These are phyloP conservation scores for Pygoscelis adeliae DNA, from an alignment of 2,113 vertebrate species.

Conservation along the genomic window DNA sequence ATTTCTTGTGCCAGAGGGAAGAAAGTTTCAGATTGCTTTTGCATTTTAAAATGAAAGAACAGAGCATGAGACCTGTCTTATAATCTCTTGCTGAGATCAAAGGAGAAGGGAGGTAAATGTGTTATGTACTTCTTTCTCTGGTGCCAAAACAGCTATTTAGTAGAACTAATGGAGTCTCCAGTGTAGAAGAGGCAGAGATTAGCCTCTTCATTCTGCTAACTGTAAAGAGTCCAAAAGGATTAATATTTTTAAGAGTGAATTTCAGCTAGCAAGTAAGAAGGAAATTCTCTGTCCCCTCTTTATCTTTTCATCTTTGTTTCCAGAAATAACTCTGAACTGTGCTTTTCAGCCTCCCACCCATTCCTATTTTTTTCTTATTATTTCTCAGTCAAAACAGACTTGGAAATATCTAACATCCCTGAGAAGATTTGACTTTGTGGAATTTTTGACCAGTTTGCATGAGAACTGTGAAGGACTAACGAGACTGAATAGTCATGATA, in stretches of 20 bases:
- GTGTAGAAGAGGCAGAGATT: conserved; percentile 28
- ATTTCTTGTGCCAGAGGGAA: conserved; percentile 43
- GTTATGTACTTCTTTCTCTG: conserved; percentile 20
- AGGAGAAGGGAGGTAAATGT: conserved; percentile 49
- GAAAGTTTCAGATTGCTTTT: conserved; percentile 43
- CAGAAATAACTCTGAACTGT: conserved; percentile 14
- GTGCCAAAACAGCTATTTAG: conserved; percentile 36
- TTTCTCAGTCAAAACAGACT: background rate
- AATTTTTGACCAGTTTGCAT: background rate
- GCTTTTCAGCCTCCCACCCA: background rate
- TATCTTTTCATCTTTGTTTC: conserved; percentile 27
- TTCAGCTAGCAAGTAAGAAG: background rate
- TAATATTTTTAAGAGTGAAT: conserved; percentile 40
- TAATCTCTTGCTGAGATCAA: conserved; percentile 63
- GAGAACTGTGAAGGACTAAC: background rate
- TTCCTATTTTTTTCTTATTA: background rate
- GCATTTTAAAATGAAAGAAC: conserved; percentile 55
- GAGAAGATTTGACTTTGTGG: background rate
- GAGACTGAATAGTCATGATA: background rate
- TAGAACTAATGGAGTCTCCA: conserved; percentile 57
- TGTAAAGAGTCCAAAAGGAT: conserved; percentile 37
- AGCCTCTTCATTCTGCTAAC: conserved; percentile 52
- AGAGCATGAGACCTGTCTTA: conserved; percentile 15
- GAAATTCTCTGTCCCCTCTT: background rate
- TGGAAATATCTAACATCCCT: background rate